phyloP scores from a whole-genome alignment of 1,140 invertebrate genomes.

The Physella acuta region DNA sequence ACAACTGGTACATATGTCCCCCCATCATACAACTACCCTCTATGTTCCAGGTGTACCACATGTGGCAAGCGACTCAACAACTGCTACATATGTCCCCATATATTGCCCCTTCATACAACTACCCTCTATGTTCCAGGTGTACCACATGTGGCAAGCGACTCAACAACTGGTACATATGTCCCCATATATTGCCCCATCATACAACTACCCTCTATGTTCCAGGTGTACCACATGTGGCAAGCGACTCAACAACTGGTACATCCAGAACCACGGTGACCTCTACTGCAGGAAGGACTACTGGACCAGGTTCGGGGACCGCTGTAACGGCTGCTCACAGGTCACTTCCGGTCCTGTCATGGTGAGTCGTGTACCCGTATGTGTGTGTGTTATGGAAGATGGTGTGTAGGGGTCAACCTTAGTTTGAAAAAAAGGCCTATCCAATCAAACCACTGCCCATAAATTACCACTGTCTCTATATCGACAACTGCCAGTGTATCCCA shows the following conservation, averaged over 20 bases:
- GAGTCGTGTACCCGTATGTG: too few relatives aligned
- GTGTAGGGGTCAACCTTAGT: background rate
- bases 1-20: constrained; percentile 92
- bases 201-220: too few relatives aligned
- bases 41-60: constrained; percentile 74
- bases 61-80: constrained; percentile 80
- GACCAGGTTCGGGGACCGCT: constrained; percentile 82
- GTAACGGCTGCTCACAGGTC: constrained; percentile 82
- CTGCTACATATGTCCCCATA: too few relatives aligned
- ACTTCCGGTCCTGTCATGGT: constrained; percentile 91
- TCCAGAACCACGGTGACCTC: constrained; percentile 85
- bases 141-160: constrained; percentile 81
- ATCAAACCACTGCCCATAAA: too few relatives aligned
- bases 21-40: too few relatives aligned
- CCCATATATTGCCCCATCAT: too few relatives aligned
- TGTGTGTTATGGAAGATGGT: background rate
- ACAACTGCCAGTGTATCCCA: too few relatives aligned
- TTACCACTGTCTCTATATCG: too few relatives aligned
- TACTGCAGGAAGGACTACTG: constrained; percentile 90
- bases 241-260: constrained; percentile 85
- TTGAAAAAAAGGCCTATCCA: background rate
- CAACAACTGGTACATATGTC: constrained; percentile 92
- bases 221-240: constrained; percentile 86
- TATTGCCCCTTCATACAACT: too few relatives aligned
- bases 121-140: constrained; percentile 69